Evolutionary conservation across 2,888 invertebrate species (phyloP).

Genomic region (Cancer borealis): DNA sequence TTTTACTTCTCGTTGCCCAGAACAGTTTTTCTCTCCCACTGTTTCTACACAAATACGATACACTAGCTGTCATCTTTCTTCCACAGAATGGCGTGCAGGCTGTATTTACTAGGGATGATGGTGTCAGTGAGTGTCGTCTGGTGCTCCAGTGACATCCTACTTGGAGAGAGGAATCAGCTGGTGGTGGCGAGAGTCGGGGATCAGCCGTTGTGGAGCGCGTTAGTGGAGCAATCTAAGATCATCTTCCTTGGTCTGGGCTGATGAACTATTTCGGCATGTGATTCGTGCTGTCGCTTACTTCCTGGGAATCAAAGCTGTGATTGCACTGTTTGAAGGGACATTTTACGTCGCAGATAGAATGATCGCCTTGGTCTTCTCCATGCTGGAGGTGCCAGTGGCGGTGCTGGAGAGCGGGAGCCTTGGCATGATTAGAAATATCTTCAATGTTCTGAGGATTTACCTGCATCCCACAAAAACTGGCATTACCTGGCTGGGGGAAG

Average conservation of each 20-base stretch:
- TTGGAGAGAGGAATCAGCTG: no score
- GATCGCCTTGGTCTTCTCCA: background rate
- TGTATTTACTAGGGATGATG: background rate
- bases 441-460: background rate
- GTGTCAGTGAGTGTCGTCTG: background rate
- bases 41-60: background rate
- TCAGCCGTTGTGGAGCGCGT: background rate
- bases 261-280: background rate
- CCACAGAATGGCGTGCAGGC: background rate
- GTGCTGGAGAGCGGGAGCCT: background rate
- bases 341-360: background rate
- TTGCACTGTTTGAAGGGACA: background rate
- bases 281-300: background rate
- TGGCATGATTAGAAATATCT: background rate
- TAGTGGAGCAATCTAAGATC: background rate
- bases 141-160: background rate
- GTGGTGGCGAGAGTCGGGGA: background rate
- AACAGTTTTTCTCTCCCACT: no score
- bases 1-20: no score
- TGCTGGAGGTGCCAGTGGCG: background rate
- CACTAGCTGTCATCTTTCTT: conserved; percentile 3
- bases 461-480: background rate
- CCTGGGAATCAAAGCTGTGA: background rate
- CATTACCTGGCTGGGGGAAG: background rate
- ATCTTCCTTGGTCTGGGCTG: background rate